Evolutionary conservation across 2,113 vertebrate genomes (phyloP), one percentile per base, ranked within the genome.

Genomic region (Emberiza fucata): DNA sequence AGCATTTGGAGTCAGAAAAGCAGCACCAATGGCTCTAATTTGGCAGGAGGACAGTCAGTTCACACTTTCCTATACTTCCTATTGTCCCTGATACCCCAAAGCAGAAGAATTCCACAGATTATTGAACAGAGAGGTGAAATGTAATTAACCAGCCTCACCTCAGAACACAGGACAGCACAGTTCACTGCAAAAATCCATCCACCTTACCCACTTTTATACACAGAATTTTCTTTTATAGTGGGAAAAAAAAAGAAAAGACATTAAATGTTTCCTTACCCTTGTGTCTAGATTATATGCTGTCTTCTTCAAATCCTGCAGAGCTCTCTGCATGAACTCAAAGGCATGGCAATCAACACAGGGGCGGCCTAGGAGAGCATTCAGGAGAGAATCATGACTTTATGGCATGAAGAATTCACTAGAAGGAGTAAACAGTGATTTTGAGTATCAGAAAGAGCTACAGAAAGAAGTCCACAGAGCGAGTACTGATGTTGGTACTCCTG

Each of bases 261-360:
- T 23, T 3, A 8, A 33, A 54, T 31, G 29, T 75, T 86, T 86
- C 47, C 98, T 96, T 97, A 99, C 99, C 98, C 99, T 96, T 27
- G 98, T 98, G 94, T 99, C 99, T 15, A 99, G 98, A 94, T 98
- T 99, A 96, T 98, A 99, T 0, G 99, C 99, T 0, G 99, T 99
- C 98, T 99, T 99, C 97, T 99, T 99, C 75, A 99, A 97, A 96
- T 99, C 99, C 96, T 99, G 99, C 96, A 99, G 97, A 45, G 99
- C 99, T 90, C 99, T 98, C 98, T 99, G 99, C 99, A 99, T 99
- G 89, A 99, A 99, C 96, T 99, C 99, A 90, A 99, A 99, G 1
- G 99, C 99, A 93, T 99, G 99, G 88, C 99, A 99, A 44, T 99
- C 99, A 91, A 99, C 99, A 97, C 99, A 99, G 16, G 99, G 99